Evolutionary conservation across 2,888 invertebrate species (phyloP), one percentile per base, ranked within the genome.

Genomic region (Microctonus brassicae): DNA sequence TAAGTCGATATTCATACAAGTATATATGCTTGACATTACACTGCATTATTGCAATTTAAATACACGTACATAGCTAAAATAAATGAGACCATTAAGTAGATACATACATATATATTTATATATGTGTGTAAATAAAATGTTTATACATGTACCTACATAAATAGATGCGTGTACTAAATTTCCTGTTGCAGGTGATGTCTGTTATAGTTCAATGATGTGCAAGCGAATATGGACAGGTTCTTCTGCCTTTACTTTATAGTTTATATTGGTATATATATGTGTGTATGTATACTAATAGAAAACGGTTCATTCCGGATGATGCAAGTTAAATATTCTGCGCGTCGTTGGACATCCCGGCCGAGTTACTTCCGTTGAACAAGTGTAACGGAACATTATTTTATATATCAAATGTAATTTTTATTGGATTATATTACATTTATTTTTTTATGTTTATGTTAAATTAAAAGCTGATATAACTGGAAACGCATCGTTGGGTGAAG

Each of bases 311-410:
- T 72, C 63, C 58, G 65, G 66, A 29, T 22, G 53, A 65, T 52
- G 55, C 47, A n/a, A n/a, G n/a, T n/a, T n/a, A n/a, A n/a, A 61
- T 70, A 73, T 74, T 74, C 73, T 69, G 69, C 70, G 73, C 71
- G 70, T 75, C 73, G 75, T 69, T 77, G 75, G 58, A 62, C 72
- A 68, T 71, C 71, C 68, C 63, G 73, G 76, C 65, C 76, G 74
- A 68, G 70, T 70, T 69, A 76, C 72, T 76, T 77, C 77, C 77
- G 74, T 62, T 67, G 66, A 55, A 67, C 69, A n/a, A n/a, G 69
- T 20, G 39, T 74, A 77, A 75, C 77, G 76, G 75, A 53, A 20
- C 61, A 26, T 22, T 29, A 13, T 55, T 34, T 34, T 26, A 34
- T 34, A 34, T 34, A 11, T 20, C 33, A 17, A 34, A 58, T 34